Base-by-base conservation (phyloP, 2,113 vertebrate species). In the Rhinolophus ferrumequinum region DNA sequence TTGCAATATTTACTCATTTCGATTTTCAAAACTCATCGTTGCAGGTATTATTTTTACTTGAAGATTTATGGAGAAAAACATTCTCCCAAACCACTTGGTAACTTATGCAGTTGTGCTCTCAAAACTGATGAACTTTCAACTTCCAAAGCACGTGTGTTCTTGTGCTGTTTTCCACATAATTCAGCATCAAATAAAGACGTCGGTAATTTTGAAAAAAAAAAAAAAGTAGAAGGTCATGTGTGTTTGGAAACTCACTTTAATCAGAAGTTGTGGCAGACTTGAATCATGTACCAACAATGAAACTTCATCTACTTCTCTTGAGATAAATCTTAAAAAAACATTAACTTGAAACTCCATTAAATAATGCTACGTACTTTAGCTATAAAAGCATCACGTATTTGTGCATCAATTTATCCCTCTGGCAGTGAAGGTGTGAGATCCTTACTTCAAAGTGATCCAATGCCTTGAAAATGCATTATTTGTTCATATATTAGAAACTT, bases 131-230 rank as follows among this genome's bases (percentile, higher is more conserved):
- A 80, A 69, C 97, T 98, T 97, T 98, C 90, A 97, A 88, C 96
- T 98, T 98, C 95, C 98, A 97, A 97, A 98, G 95, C 98, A 98
- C 83, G 62, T 98, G 95, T 97, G 77, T 97, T 97, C 97, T 92
- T 98, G 67, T 80, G 96, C 93, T 98, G 58, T 97, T 98, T 98
- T 97, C 92, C 90, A 98, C 93, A 97, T 97, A 98, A 98, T 98
- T 96, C 98, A 96, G 96, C 84, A 81, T 97, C 97, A 98, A 96
- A 98, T 98, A 98, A 98, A 98, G 97, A 89, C 98, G 97, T 98
- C 96, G 86, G 95, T 98, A 98, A 98, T 99, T 99, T 97, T 97
- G 88, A 98, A 44, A 7, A 44, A 44, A 44, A 44, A 5, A 44
- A 44, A 44, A 7, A 44, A 44, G 41, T 6, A 44, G 41, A 13